phyloP scores from a whole-genome alignment of 2,113 vertebrate genomes.

The Heptranchias perlo region DNA sequence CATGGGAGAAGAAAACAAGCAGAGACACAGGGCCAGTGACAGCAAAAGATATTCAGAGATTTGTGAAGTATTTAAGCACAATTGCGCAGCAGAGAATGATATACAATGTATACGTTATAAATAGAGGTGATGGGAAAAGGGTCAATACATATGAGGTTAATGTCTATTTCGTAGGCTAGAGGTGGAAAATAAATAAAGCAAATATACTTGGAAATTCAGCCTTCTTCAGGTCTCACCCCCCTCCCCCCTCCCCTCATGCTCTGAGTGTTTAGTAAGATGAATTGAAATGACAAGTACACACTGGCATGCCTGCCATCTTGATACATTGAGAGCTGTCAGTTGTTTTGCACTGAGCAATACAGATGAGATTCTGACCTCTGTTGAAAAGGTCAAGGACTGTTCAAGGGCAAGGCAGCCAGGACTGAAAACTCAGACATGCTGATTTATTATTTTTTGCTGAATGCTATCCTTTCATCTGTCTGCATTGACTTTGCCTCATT shows the following conservation, averaged over 20 bases:
- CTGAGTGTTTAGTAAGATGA: conserved; percentile 51
- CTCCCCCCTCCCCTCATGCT: neutral
- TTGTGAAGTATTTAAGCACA: neutral
- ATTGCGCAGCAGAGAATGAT: neutral
- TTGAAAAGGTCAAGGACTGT: conserved; percentile 47
- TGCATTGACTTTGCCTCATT: neutral
- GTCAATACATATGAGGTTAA: neutral
- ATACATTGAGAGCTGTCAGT: conserved; percentile 52
- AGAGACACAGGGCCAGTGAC: neutral
- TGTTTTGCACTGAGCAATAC: conserved; percentile 42
- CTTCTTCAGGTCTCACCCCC: neutral
- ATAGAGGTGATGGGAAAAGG: conserved; percentile 4
- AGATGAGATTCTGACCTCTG: conserved; percentile 50
- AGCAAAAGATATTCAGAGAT: neutral
- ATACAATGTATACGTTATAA: conserved; percentile 3
- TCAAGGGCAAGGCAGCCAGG: conserved; percentile 44
- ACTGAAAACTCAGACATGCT: neutral
- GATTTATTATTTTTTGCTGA: conserved; percentile 27
- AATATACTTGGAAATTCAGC: neutral
- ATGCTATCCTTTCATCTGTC: neutral
- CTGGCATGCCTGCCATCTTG: conserved; percentile 54
- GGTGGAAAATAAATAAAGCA: conserved; percentile 31
- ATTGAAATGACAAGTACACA: conserved; percentile 53
- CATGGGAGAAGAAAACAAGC: neutral
- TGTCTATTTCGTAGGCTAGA: conserved; percentile 16